These are phyloP conservation scores for Spilogale gracilis DNA, from an alignment of 2,113 vertebrate genomes.

Conservation along the genomic window DNA sequence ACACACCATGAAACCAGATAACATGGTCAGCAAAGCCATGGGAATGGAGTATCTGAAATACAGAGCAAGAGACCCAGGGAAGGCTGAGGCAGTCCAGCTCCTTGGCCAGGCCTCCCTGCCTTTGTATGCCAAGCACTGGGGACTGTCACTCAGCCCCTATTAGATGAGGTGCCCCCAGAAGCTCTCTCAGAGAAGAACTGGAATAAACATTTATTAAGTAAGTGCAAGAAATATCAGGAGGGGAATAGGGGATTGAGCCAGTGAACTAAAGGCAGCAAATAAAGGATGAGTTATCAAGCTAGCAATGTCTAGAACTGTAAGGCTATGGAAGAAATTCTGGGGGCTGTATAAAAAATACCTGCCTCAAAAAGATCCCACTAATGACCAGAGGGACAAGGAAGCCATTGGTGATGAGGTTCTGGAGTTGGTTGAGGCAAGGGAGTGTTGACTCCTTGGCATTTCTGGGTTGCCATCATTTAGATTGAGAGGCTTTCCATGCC, in stretches of 20 bases:
- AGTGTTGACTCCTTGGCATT: not conserved
- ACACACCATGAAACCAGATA: fast-evolving
- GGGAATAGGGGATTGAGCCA: not conserved
- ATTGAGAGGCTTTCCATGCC: not conserved
- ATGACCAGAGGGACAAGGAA: not conserved
- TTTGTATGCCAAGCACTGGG: not conserved
- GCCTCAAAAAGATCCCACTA: not conserved
- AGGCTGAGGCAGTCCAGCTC: not conserved
- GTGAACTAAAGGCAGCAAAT: not conserved
- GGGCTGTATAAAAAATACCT: not conserved
- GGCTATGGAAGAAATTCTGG: not conserved
- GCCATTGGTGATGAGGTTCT: not conserved
- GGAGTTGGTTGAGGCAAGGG: too few species aligned
- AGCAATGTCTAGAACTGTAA: not conserved
- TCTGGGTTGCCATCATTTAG: not conserved
- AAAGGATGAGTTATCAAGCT: not conserved
- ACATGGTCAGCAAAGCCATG: not conserved
- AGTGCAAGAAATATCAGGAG: not conserved
- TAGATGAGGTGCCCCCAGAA: not conserved
- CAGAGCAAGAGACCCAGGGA: not conserved
- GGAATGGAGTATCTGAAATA: not conserved
- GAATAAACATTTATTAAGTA: not conserved
- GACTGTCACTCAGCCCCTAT: not conserved
- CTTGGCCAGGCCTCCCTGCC: too few species aligned
- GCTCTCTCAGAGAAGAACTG: not conserved